Percentiles rank a stretch among this genome's conserved stretches.
Evolutionary conservation across 2,888 invertebrate species (phyloP).

Genomic region (Branchipolynoe longqiensis): DNA sequence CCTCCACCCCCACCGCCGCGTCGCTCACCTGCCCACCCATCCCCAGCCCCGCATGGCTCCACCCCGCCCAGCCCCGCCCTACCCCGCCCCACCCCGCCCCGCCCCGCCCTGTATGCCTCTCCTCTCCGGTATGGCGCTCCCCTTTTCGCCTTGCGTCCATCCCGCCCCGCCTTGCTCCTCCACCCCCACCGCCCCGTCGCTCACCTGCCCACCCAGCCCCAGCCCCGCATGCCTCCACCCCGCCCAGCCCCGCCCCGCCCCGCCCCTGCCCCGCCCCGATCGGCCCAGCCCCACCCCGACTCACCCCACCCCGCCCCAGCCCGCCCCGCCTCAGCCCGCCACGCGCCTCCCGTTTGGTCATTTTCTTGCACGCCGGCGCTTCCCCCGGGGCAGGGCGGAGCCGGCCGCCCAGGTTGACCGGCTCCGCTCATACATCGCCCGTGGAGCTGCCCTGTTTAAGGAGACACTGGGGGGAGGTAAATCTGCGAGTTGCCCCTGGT

Average conservation of each 20-base stretch:
- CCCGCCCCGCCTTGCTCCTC: neutral
- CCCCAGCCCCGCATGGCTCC: too few species aligned
- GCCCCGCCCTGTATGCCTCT: too few species aligned
- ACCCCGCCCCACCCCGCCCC: neutral
- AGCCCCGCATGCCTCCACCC: neutral
- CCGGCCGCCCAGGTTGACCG: neutral
- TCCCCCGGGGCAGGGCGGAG: conserved; percentile 23
- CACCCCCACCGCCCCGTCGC: neutral
- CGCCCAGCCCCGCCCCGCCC: neutral
- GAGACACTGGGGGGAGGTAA: conserved; percentile 41
- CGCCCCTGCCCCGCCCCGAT: too few species aligned
- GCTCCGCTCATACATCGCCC: conserved; percentile 1
- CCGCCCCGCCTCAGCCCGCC: neutral
- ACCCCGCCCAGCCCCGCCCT: neutral
- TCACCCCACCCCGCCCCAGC: neutral
- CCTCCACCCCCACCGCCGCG: neutral
- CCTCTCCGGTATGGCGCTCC: too few species aligned
- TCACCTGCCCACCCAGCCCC: too few species aligned
- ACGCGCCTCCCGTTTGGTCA: neutral
- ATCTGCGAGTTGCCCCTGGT: conserved; percentile 23
- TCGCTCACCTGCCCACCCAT: neutral
- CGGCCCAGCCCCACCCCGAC: too few species aligned
- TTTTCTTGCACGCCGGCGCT: neutral
- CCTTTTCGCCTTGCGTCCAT: neutral
- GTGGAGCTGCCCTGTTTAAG: conserved; percentile 4